Evolutionary conservation across 2,888 invertebrate genomes (phyloP).

Genomic region (Megaustenia siamemsis): DNA sequence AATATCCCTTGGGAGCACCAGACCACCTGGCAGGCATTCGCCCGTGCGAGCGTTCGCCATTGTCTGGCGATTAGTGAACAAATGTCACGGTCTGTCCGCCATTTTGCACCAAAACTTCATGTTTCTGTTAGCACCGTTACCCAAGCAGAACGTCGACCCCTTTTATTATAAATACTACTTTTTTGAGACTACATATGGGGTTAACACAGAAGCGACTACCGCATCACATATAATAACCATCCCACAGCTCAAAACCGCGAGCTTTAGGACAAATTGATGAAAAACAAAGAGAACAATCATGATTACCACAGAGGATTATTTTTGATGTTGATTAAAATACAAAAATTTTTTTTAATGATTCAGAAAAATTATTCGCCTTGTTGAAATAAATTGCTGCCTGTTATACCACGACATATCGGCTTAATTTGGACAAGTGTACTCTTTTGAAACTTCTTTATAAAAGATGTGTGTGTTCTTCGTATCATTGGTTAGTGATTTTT

Average conservation of each 20-base stretch:
- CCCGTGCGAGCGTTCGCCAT: slow-evolving; percentile 18
- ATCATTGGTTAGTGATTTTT: neutral
- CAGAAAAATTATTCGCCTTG: neutral
- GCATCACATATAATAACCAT: neutral
- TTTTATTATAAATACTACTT: neutral
- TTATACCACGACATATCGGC: neutral
- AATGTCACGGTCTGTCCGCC: slow-evolving; percentile 39
- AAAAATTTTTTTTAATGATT: neutral
- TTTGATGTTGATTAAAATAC: neutral
- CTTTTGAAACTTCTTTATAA: neutral
- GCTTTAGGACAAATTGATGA: neutral
- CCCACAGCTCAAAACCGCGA: neutral
- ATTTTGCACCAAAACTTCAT: neutral
- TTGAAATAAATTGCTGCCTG: neutral
- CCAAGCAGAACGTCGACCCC: neutral
- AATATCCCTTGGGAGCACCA: slow-evolving; percentile 35
- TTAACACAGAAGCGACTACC: neutral
- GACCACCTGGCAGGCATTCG: slow-evolving; percentile 44
- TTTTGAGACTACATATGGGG: neutral
- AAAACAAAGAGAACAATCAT: neutral
- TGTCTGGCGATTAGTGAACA: slow-evolving; percentile 44
- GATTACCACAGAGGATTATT: neutral
- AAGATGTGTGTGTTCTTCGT: neutral
- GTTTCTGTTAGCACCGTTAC: neutral
- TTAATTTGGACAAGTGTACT: neutral